phyloP scores from a whole-genome alignment of 2,797 vertebrate genomes.

The Mycteria americana region DNA sequence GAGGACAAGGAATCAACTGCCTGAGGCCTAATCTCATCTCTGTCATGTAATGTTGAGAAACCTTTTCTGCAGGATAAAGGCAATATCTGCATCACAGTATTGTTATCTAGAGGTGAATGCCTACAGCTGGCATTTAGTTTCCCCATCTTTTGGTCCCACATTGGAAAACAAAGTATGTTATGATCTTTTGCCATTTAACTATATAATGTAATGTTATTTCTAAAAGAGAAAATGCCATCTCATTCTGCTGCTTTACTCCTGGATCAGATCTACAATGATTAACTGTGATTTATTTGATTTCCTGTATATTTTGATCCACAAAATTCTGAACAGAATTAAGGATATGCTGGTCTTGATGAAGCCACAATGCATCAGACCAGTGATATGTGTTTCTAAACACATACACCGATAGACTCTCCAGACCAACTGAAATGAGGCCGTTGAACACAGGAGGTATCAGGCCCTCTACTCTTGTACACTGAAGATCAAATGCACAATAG shows the following conservation, averaged over 20 bases:
- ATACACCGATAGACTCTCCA: not conserved
- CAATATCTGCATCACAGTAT: not conserved
- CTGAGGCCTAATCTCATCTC: slow-evolving; percentile 1
- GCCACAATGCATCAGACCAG: fast-evolving
- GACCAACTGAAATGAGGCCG: not conserved
- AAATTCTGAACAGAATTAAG: not conserved
- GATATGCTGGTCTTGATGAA: not conserved
- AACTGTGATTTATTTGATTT: not conserved
- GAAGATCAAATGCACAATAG: not conserved
- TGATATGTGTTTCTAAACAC: not conserved
- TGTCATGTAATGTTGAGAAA: not conserved
- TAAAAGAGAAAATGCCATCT: not conserved
- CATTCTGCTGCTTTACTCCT: not conserved
- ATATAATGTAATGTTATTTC: not conserved
- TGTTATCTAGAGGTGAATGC: not conserved
- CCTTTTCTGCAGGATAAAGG: not conserved
- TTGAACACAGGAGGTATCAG: not conserved
- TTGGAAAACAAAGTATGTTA: not conserved
- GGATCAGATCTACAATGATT: not conserved
- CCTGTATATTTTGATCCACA: not conserved
- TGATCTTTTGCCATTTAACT: not conserved
- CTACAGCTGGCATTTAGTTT: not conserved
- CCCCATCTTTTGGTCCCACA: not conserved
- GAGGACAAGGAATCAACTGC: not conserved
- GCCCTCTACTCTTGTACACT: not conserved